These are phyloP conservation scores for Saguinus imperator DNA, from an alignment of 2,113 vertebrate species.

Conservation along the genomic window DNA sequence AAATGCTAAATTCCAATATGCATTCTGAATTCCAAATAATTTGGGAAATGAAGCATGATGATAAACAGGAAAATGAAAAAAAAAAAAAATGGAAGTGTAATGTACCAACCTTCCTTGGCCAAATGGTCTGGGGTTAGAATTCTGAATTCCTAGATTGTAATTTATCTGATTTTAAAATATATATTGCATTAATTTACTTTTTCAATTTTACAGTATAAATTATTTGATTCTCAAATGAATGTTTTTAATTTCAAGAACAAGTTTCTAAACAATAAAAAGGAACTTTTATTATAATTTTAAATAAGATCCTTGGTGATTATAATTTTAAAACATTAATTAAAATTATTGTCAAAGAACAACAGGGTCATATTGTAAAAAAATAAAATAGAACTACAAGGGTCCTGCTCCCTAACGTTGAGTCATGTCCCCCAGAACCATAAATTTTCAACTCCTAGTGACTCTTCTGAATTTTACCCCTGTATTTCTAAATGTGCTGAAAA, in stretches of 20 bases:
- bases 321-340: neutral
- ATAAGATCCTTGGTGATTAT: neutral
- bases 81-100: conserved; percentile 33
- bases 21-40: conserved; percentile 81
- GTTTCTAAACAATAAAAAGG: neutral
- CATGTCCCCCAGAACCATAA: neutral
- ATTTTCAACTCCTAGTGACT: neutral
- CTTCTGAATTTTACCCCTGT: neutral
- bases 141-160: conserved; percentile 39
- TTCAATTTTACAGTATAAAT: neutral
- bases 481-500: neutral
- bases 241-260: conserved; percentile 30
- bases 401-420: neutral
- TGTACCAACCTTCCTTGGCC: conserved; percentile 8
- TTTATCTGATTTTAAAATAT: conserved; percentile 26
- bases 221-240: neutral
- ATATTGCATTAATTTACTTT: neutral
- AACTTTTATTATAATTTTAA: no score
- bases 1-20: conserved; percentile 75
- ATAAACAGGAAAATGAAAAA: conserved; percentile 84
- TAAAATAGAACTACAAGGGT: neutral
- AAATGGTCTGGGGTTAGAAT: neutral
- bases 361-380: neutral
- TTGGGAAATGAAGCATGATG: conserved; percentile 81
- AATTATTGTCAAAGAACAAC: neutral